Conservation (phyloP, 2,888 invertebrate genomes). For the Polietes domitor region DNA sequence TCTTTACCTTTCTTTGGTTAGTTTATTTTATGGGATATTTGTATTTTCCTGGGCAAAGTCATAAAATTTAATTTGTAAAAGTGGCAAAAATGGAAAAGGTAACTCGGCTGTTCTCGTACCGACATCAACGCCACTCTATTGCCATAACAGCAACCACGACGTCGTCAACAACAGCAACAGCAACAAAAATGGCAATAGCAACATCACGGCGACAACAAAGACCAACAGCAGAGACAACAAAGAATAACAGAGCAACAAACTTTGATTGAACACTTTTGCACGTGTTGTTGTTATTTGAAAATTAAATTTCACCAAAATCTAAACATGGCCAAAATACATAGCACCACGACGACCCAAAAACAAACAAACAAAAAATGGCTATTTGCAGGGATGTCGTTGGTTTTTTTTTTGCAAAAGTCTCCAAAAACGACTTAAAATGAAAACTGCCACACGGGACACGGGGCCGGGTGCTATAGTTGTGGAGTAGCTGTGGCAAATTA, state of each 20-base stretch:
- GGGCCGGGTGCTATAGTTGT: neutral
- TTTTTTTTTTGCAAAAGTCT: neutral
- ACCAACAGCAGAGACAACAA: conserved; percentile 6
- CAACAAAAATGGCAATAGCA: neutral
- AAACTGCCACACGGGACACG: neutral
- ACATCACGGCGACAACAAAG: neutral
- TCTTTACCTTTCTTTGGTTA: conserved; percentile 42
- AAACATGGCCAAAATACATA: conserved; percentile 16
- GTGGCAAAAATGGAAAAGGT: conserved; percentile 30
- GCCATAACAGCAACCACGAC: neutral
- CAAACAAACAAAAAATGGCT: neutral
- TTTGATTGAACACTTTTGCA: conserved; percentile 41
- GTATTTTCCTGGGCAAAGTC: conserved; percentile 48
- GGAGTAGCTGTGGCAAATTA: conserved; percentile 6
- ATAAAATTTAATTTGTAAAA: conserved; percentile 54
- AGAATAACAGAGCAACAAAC: conserved; percentile 20
- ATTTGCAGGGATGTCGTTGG: neutral
- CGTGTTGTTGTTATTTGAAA: conserved; percentile 32
- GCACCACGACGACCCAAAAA: neutral
- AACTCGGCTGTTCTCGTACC: neutral
- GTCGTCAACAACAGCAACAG: neutral
- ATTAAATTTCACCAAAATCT: conserved; percentile 26
- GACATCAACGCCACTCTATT: neutral
- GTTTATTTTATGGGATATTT: conserved; percentile 48
- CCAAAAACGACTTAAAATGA: neutral